Evolutionary conservation across 2,888 invertebrate species (phyloP), one percentile per base, ranked within the genome.

Genomic region (Rhamnusium bicolor): DNA sequence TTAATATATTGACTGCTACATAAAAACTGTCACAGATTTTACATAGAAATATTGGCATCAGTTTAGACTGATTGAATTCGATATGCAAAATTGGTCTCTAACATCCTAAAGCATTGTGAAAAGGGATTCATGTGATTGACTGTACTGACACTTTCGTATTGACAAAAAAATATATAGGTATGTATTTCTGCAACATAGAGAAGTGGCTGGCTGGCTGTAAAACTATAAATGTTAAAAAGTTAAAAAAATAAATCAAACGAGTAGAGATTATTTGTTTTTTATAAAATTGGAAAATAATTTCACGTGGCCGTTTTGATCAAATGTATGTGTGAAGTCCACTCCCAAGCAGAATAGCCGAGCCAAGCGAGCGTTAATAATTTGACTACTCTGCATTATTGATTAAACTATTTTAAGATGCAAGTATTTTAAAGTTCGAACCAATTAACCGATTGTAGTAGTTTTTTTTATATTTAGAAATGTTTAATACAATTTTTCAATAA

Each of bases 81-180:
- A 47, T 51, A 65, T 51, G 51, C 63, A 51, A 51, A 65, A 51
- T 51, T 65, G 63, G 51, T 65, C 49, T 49, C 53, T 24, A 51
- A 16, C 51, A 51, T 49, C 27, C 24, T 8, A 19, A 63, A 63
- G 24, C 29, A 2, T 49, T 18, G 47, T 49, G 62, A 62, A 21
- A 62, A 27, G 47, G 62, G 49, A 21, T 14, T 47, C 47, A 10
- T n/a, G 47, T 65, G 51, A 65, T 65, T 29, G 63, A 65, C 51
- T 65, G 6, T 47, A 19, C 62, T 49, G 62, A 62, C 62, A 62
- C 49, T 65, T 65, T 29, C n/a, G 27, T 32, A 65, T 65, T 65
- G 51, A 65, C 51, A 65, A 24, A 51, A n/a, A 51, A 27, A 32
- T 65, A 53, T 47, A 62, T 62, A 24, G 3, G 24, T 24, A 40